A percentile compares a stretch with the other conserved stretches of the same genome.
Conservation (phyloP, 2,113 vertebrate genomes). For the Pluvialis apricaria region DNA sequence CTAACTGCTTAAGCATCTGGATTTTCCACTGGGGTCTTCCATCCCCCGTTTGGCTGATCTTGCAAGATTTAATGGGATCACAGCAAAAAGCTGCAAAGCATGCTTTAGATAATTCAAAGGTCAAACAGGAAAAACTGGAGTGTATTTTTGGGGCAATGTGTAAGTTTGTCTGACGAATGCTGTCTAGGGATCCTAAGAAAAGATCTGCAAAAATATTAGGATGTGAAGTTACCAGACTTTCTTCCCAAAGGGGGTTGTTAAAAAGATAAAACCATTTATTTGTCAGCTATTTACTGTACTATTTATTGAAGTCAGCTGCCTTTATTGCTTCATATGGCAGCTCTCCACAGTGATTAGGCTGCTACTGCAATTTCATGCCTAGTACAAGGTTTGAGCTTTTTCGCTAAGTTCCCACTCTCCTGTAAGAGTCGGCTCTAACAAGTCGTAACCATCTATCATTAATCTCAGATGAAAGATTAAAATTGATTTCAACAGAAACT, state of each 20-base stretch:
- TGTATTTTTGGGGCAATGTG: neutral
- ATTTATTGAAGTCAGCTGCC: constrained; percentile 11
- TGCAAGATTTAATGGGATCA: neutral
- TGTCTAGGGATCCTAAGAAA: neutral
- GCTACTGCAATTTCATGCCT: neutral
- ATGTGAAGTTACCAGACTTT: neutral
- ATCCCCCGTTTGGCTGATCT: neutral
- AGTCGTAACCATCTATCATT: neutral
- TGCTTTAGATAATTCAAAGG: neutral
- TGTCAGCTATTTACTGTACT: neutral
- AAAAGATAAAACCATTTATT: neutral
- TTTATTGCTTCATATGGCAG: neutral
- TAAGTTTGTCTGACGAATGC: neutral
- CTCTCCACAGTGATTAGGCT: neutral
- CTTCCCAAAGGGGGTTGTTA: neutral
- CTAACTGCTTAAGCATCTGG: neutral
- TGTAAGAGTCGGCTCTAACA: neutral
- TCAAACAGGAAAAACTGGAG: neutral
- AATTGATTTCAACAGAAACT: neutral
- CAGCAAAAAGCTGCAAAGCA: neutral
- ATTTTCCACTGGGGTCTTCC: neutral
- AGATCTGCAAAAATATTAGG: neutral
- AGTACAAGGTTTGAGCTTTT: neutral
- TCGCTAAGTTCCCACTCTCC: neutral
- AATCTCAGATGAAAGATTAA: neutral